These are phyloP conservation scores for Drosophila obscura DNA, from an alignment of 1,140 invertebrate species.

Conservation along the genomic window DNA sequence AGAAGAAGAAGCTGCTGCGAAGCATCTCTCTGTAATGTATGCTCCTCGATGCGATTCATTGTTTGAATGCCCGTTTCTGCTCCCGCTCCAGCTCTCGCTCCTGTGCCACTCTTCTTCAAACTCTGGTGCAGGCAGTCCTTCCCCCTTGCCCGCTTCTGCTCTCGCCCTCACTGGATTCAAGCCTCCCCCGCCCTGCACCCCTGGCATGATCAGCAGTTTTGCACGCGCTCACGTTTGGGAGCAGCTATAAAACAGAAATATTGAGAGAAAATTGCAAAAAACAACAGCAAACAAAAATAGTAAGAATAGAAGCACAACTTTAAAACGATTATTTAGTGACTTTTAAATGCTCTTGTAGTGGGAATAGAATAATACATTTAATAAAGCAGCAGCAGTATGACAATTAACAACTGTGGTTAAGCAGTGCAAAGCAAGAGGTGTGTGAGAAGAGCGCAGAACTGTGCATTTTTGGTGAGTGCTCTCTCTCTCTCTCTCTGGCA, in stretches of 20 bases:
- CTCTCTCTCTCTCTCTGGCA: too few species aligned
- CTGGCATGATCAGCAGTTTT: constrained; percentile 44
- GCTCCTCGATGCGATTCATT: constrained; percentile 45
- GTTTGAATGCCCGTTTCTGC: constrained; percentile 28
- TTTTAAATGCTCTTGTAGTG: not conserved
- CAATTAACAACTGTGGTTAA: too few species aligned
- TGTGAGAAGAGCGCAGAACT: too few species aligned
- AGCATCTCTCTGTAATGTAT: constrained; percentile 49
- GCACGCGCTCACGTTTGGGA: constrained; percentile 57
- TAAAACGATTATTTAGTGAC: not conserved
- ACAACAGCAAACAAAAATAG: constrained; percentile 14
- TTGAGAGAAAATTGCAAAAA: constrained; percentile 49
- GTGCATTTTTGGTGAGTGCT: too few species aligned
- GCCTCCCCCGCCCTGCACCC: not conserved
- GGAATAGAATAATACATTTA: too few species aligned
- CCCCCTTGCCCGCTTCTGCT: too few species aligned
- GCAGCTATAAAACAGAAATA: constrained; percentile 49
- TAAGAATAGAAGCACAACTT: not conserved
- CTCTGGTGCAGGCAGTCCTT: too few species aligned
- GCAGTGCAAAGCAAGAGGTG: too few species aligned
- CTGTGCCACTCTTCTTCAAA: not conserved
- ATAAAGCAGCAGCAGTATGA: too few species aligned
- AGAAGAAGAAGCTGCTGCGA: constrained; percentile 42
- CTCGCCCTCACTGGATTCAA: constrained; percentile 10
- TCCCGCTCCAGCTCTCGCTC: not conserved